Percentiles rank a stretch among this genome's conserved stretches.
Evolutionary conservation across 2,797 vertebrate genomes (phyloP).

Genomic region (Hephaestus fuliginosus): DNA sequence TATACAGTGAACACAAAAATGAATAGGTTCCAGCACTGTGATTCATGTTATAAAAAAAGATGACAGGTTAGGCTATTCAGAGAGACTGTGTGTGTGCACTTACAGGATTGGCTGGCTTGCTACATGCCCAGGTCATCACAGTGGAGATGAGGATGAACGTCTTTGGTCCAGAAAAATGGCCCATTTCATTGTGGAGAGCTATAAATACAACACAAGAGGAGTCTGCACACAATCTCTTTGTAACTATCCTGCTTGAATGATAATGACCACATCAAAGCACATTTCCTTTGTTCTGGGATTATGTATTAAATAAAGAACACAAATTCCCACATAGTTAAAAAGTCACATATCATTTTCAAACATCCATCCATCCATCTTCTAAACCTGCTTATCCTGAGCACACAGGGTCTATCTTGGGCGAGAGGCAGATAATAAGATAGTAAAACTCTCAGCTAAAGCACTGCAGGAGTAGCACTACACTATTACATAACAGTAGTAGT

Average conservation of each 20-base stretch:
- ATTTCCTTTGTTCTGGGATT: background rate
- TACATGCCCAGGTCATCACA: constrained; percentile 93
- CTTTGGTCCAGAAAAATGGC: constrained; percentile 86
- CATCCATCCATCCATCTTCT: too few species aligned
- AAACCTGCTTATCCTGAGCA: too few species aligned
- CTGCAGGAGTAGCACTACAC: too few species aligned
- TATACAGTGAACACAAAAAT: background rate
- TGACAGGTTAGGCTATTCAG: background rate
- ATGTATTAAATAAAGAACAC: background rate
- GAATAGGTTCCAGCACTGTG: background rate
- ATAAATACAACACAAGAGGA: constrained; percentile 20
- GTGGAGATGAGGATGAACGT: constrained; percentile 94
- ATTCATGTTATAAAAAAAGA: background rate
- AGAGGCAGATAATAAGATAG: too few species aligned
- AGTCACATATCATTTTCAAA: too few species aligned
- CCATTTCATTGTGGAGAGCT: constrained; percentile 87
- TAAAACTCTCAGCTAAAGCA: too few species aligned
- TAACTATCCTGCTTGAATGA: background rate
- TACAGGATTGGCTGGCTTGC: constrained; percentile 87
- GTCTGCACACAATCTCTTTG: background rate
- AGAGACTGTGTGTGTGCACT: constrained; percentile 62
- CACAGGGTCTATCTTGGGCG: too few species aligned
- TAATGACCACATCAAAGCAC: background rate
- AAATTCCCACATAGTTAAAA: background rate
- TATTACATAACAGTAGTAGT: too few species aligned